Evolutionary conservation across 2,888 invertebrate species (phyloP).

Genomic region (Branchellion lobata): DNA sequence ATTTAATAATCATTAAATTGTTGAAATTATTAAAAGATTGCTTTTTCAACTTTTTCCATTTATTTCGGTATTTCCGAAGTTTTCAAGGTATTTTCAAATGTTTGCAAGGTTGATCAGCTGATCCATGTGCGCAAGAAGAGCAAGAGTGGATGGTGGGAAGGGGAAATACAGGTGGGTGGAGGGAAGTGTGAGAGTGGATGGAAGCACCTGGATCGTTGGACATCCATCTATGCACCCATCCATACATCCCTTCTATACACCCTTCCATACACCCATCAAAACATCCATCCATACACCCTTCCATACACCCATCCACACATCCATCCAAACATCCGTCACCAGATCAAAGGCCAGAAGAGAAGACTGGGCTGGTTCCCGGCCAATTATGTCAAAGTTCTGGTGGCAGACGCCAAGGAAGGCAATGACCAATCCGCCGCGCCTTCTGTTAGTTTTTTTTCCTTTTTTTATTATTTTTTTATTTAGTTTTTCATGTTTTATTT

Average conservation of each 20-base stretch:
- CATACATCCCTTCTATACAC: neutral
- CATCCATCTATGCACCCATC: no score
- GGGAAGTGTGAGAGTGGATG: neutral
- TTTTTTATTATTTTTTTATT: no score
- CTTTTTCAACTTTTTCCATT: no score
- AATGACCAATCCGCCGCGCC: no score
- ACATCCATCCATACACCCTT: neutral
- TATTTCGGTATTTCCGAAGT: no score
- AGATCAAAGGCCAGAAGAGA: constrained; percentile 70
- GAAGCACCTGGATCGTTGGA: neutral
- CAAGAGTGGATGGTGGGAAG: constrained; percentile 99
- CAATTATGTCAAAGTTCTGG: constrained; percentile 80
- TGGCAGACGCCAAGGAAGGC: constrained; percentile 59
- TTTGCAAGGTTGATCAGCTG: constrained; percentile 85
- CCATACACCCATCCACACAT: neutral
- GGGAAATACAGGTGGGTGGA: constrained; percentile 78
- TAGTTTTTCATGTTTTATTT: no score
- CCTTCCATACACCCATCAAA: neutral
- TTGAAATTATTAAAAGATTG: no score
- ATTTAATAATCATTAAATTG: no score
- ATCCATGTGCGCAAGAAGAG: constrained; percentile 95
- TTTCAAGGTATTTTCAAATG: no score
- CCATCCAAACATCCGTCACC: neutral
- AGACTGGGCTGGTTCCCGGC: constrained; percentile 99
- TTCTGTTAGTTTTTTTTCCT: no score